Conservation (phyloP, 2,888 invertebrate genomes). For the Tetrapedia diversipes region DNA sequence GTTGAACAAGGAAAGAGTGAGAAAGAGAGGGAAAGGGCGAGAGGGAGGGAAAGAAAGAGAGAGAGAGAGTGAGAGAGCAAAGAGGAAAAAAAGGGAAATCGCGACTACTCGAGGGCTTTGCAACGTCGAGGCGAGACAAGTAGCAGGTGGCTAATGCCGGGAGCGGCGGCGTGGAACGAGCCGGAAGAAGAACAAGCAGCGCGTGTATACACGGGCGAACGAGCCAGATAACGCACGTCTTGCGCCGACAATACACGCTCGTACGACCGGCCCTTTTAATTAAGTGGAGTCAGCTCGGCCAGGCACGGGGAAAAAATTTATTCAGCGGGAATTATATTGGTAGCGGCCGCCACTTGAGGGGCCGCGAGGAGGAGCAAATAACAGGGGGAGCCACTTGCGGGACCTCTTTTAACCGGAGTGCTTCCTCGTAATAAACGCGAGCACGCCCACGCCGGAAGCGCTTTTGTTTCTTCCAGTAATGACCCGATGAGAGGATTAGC, state of each 20-base stretch:
- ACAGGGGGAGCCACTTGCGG: conserved; percentile 8
- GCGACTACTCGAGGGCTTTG: conserved; percentile 41
- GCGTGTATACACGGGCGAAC: conserved; percentile 71
- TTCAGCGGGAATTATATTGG: conserved; percentile 67
- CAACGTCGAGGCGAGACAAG: conserved; percentile 69
- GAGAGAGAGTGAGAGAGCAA: not conserved
- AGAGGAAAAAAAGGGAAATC: conserved; percentile 36
- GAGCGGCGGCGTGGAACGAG: conserved; percentile 55
- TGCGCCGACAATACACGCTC: conserved; percentile 61
- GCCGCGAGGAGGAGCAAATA: conserved; percentile 8
- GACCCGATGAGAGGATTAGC: conserved; percentile 27
- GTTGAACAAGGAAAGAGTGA: not conserved
- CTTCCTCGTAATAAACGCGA: conserved; percentile 28
- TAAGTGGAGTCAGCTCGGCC: conserved; percentile 76
- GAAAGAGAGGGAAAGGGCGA: conserved; percentile 1
- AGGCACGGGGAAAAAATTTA: conserved; percentile 66
- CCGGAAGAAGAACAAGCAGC: conserved; percentile 55
- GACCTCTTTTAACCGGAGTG: conserved; percentile 32
- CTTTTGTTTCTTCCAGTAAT: conserved; percentile 14
- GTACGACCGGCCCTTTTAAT: conserved; percentile 69
- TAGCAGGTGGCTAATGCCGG: conserved; percentile 77
- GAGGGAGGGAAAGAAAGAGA: conserved; percentile 9
- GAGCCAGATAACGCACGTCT: conserved; percentile 78
- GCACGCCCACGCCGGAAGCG: not conserved
- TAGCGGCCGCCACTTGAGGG: conserved; percentile 29